Evolutionary conservation across 2,113 vertebrate species (phyloP).

Genomic region (Upupa epops): DNA sequence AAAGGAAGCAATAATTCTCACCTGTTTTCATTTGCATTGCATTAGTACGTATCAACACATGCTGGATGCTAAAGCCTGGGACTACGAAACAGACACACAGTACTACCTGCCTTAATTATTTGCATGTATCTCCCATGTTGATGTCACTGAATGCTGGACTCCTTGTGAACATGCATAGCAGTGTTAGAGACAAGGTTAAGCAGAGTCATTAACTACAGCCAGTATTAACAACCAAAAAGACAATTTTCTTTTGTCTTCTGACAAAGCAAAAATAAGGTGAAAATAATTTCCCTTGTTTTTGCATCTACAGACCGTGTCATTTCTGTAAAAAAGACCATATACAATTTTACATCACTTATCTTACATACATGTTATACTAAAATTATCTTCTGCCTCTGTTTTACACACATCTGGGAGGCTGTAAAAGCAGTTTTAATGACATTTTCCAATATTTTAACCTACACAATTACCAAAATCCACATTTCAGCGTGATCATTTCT

Average conservation of each 20-base stretch:
- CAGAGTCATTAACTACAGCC: neutral
- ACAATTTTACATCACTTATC: neutral
- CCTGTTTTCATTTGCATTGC: neutral
- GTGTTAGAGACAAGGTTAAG: neutral
- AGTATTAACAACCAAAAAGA: neutral
- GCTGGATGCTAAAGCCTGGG: fast-evolving
- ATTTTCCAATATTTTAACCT: neutral
- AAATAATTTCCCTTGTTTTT: neutral
- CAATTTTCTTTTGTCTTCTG: too few species aligned
- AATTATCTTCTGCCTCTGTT: neutral
- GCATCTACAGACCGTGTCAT: neutral
- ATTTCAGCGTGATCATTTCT: neutral
- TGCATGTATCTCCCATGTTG: neutral
- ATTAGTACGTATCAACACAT: fast-evolving
- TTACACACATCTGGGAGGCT: neutral
- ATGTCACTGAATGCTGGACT: neutral
- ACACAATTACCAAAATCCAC: neutral
- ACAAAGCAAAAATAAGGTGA: neutral
- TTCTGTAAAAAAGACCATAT: neutral
- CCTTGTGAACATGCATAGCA: neutral
- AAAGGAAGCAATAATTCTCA: neutral
- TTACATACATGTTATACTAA: neutral
- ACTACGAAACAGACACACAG: neutral
- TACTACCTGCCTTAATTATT: neutral
- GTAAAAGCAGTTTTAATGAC: neutral